Evolutionary conservation across 2,888 invertebrate genomes (phyloP).

Genomic region (Horisme vitalbata): DNA sequence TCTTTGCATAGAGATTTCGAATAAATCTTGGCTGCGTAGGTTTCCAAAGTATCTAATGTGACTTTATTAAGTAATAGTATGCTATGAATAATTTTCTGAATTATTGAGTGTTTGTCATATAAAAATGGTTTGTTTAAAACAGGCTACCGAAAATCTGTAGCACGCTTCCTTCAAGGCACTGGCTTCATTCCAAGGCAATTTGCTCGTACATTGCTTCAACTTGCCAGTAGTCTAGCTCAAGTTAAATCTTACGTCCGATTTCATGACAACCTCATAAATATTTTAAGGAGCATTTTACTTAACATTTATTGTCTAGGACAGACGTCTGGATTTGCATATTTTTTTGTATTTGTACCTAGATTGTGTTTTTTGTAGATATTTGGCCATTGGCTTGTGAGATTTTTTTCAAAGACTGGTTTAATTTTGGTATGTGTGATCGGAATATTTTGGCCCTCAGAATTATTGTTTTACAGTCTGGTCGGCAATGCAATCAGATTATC

Average conservation of each 20-base stretch:
- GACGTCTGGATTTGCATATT: conserved; percentile 5
- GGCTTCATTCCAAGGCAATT: conserved; percentile 32
- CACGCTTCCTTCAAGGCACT: conserved; percentile 25
- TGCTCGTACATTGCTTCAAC: conserved; percentile 21
- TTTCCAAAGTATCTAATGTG: conserved; percentile 4
- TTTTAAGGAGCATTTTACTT: conserved; percentile 12
- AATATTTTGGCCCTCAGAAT: too few relatives aligned
- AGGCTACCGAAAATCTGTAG: conserved; percentile 22
- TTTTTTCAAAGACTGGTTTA: conserved; percentile 36
- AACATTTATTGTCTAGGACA: conserved; percentile 14
- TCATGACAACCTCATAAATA: conserved; percentile 22
- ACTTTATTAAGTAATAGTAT: background rate
- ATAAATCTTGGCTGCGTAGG: conserved; percentile 9
- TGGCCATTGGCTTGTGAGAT: too few relatives aligned
- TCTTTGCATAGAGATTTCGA: conserved; percentile 17
- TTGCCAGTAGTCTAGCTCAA: conserved; percentile 16
- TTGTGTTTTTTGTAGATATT: too few relatives aligned
- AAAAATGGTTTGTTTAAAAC: conserved; percentile 14
- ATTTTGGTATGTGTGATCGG: too few relatives aligned
- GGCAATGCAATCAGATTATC: too few relatives aligned
- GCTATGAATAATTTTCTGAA: background rate
- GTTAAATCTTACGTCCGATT: conserved; percentile 19
- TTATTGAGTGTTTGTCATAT: conserved; percentile 17
- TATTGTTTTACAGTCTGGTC: too few relatives aligned
- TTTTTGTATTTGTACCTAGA: background rate